phyloP scores from a whole-genome alignment of 2,113 vertebrate genomes.

The Castor canadensis region DNA sequence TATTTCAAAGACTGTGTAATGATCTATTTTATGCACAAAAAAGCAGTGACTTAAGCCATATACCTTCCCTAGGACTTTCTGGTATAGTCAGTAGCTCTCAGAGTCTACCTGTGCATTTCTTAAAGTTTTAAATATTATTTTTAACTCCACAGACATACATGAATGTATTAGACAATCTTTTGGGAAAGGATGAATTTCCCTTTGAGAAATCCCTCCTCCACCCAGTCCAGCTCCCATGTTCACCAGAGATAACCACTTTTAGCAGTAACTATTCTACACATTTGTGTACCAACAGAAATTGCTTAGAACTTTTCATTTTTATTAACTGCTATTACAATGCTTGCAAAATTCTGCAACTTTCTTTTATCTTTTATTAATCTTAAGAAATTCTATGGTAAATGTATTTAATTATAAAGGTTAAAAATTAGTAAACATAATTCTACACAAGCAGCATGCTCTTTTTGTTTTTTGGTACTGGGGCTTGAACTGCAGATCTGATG shows the following conservation, averaged over 20 bases:
- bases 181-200: not conserved
- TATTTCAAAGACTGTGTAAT: not conserved
- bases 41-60: not conserved
- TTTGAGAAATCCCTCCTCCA: not conserved
- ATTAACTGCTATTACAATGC: not conserved
- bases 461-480: too few relatives aligned
- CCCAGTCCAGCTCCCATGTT: not conserved
- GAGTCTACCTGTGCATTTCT: not conserved
- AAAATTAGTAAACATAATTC: not conserved
- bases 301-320: not conserved
- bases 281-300: not conserved
- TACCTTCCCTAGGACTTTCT: not conserved
- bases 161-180: not conserved
- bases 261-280: not conserved
- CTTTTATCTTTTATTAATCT: constrained; percentile 12
- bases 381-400: not conserved
- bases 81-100: not conserved
- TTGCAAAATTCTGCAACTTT: not conserved
- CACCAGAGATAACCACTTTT: not conserved
- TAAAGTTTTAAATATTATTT: not conserved
- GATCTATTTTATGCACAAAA: not conserved
- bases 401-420: not conserved
- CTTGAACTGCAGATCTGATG: too few relatives aligned
- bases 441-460: not conserved
- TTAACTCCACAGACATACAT: not conserved